Base-by-base conservation (phyloP, 2,797 vertebrate genomes). In the Tragopan temminckii region DNA sequence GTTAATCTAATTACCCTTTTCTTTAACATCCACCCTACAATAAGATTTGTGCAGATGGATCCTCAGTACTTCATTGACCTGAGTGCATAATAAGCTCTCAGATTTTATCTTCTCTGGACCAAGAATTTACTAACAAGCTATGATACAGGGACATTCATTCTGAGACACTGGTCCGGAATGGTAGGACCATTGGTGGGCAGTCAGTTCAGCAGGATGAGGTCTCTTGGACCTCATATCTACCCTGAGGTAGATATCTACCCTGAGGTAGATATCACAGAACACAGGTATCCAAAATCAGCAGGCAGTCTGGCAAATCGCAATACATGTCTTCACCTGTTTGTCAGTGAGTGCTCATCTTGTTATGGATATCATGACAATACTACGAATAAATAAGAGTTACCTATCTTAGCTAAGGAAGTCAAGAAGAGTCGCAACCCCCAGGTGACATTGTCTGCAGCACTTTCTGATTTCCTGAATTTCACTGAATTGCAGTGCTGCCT, bases 1-100 rank as follows among this genome's bases (percentile, higher is more conserved):
- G 20, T 55, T 78, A 29, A 77, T 77, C 70, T 85, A 82, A 71
- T 94, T 93, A 82, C 55, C 78, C 23, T 85, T 75, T 80, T 31
- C 59, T 79, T 63, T 48, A 55, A 11, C 27, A 58, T 42, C 45
- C 58, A 67, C 20, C 40, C 68, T 50, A 50, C 33, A 25, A 1
- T 14, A 10, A 62, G 13, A 85, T 85, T 80, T 78, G 7, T 46
- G 5, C 8, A 13, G 36, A 35, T 79, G 80, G 23, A 68, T 66
- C 67, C 91, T 86, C 80, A 80, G 67, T 53, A 59, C 31, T 50
- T 80, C 62, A 4, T n/a, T 80, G 86, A 43, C 62, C 79, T 29
- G 27, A 62, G 68, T 11, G 31, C 46, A 45, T 23, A 61, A 29
- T 20, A 69, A 92, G 16, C 68, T 85, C 92, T 89, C 79, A n/a